Evolutionary conservation across 2,888 invertebrate genomes (phyloP).

Genomic region (Tinea trinotella): DNA sequence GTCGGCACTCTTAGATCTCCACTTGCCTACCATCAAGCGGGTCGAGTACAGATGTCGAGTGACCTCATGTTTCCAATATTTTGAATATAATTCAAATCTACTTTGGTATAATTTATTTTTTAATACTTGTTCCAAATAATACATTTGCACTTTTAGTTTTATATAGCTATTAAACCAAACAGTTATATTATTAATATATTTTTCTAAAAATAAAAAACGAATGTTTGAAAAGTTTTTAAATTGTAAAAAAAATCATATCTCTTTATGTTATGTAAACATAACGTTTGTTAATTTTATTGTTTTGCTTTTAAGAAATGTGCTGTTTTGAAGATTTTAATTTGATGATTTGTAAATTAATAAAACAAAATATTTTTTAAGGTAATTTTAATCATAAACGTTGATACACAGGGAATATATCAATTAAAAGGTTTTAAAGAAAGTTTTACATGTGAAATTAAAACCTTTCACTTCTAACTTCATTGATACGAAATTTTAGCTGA

Average conservation of each 20-base stretch:
- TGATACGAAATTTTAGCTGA: no score
- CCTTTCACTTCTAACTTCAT: no score
- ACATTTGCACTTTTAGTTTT: background rate
- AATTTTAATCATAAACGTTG: background rate
- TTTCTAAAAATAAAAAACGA: background rate
- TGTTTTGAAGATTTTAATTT: background rate
- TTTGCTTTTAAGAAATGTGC: no score
- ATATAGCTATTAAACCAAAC: background rate
- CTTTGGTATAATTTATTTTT: no score
- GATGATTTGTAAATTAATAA: background rate
- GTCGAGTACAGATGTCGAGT: no score
- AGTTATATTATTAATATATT: background rate
- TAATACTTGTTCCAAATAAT: background rate
- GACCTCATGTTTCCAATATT: no score
- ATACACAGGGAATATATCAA: background rate
- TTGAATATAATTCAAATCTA: no score
- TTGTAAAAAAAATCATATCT: background rate
- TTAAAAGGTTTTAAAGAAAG: no score
- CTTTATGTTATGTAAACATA: background rate
- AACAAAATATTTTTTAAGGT: background rate
- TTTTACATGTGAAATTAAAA: no score
- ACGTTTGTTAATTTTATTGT: background rate
- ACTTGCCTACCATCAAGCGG: no score
- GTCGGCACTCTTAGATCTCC: no score
- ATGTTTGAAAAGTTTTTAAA: background rate